phyloP scores from a whole-genome alignment of 2,113 vertebrate species.

The Lepus europaeus region DNA sequence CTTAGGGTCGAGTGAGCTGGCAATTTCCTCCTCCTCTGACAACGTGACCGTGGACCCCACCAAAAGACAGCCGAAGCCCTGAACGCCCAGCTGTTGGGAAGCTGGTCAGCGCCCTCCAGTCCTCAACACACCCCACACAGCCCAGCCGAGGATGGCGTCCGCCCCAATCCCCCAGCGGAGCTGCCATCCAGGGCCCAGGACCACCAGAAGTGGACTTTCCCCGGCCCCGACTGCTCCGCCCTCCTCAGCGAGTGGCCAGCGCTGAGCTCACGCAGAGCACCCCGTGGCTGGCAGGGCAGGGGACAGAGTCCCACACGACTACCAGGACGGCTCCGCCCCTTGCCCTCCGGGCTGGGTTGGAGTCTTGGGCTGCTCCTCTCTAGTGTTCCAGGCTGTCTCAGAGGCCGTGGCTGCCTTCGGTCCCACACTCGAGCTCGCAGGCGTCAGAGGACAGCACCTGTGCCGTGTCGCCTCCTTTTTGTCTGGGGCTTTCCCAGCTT shows the following conservation, averaged over 20 bases:
- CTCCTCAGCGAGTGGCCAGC: too few species aligned
- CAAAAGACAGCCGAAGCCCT: not conserved
- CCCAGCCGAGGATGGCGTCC: not conserved
- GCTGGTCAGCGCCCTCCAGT: not conserved
- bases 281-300: not conserved
- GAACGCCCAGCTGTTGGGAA: not conserved
- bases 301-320: too few species aligned
- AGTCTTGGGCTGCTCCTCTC: not conserved
- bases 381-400: too few species aligned
- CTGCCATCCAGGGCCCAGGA: fast-evolving
- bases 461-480: too few species aligned
- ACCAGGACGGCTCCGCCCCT: too few species aligned
- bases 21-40: not conserved
- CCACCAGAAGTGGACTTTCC: fast-evolving
- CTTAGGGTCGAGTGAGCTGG: not conserved
- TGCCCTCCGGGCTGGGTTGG: fast-evolving
- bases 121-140: not conserved
- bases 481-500: not conserved
- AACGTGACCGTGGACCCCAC: too few species aligned
- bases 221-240: too few species aligned
- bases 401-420: too few species aligned
- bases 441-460: too few species aligned
- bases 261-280: not conserved
- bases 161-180: not conserved
- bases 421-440: too few species aligned